Base-by-base conservation (phyloP, 2,888 invertebrate species). In the Leucoptera coffeella region DNA sequence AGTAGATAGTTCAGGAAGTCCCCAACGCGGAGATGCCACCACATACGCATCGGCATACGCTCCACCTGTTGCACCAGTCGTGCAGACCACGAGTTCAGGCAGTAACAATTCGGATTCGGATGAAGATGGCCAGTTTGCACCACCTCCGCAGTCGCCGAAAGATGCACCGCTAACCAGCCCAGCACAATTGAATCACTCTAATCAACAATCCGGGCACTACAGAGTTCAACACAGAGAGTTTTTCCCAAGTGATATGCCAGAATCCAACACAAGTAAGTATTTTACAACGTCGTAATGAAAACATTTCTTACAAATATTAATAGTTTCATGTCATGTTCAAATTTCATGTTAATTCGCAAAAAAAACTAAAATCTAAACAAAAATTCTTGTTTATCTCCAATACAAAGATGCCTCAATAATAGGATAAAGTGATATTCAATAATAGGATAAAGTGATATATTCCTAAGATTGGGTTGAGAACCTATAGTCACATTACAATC, bases 191-290 rank as follows among this genome's bases (percentile, higher is more conserved):
- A 47, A 45, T 2, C 64, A 64, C 32, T 42, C 54, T 27, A 47
- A 50, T 28, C 53, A 51, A 17, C 65, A 62, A 42, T 60, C 64
- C 43, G 49, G 61, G 14, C 61, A 67, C 35, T 67, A 62, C 33
- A 55, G 65, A 13, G 43, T 60, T 31, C 67, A 67, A 40, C 65
- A 65, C 35, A 50, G 67, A 42, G 88, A 87, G 55, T 87, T 88
- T 52, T 87, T 87, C 47, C 85, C 86, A 2, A 80, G 64, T 40
- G 85, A 85, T 42, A 81, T 83, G 53, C 80, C 85, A 9, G 88
- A 89, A 64, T 86, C 88, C 9, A 89, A 88, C 48, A 89, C 89
- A 59, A 89, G 89, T 89, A 65, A 80, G 85, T 80, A 32, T 23
- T 23, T 15, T 33, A 13, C 23, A 23, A 15, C 15, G 22, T 14